A percentile compares a stretch with the other conserved stretches of the same genome.
phyloP scores from a whole-genome alignment of 1,140 invertebrate species.

The Neodiprion pinetum region DNA sequence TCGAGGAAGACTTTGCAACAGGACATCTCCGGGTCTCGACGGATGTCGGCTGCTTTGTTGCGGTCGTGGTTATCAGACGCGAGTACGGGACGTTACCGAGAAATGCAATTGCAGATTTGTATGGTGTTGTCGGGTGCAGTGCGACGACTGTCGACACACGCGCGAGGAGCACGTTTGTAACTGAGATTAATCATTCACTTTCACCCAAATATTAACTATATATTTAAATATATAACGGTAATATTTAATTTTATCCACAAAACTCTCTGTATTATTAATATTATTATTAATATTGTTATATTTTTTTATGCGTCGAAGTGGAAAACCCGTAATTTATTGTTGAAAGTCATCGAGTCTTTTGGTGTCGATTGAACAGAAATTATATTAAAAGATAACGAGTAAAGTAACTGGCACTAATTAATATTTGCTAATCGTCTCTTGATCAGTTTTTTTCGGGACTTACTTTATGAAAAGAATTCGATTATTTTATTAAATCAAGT shows the following conservation, averaged over 20 bases:
- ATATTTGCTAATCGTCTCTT: background rate
- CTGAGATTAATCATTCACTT: slow-evolving; percentile 53
- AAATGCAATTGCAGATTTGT: slow-evolving; percentile 93
- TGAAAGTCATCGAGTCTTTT: too few relatives aligned
- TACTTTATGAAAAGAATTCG: too few relatives aligned
- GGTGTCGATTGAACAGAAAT: too few relatives aligned
- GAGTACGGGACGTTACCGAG: slow-evolving; percentile 83
- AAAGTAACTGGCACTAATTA: background rate
- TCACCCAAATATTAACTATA: background rate
- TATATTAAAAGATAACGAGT: too few relatives aligned
- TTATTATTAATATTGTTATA: background rate
- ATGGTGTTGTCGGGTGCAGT: slow-evolving; percentile 92
- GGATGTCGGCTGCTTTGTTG: slow-evolving; percentile 88
- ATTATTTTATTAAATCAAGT: too few relatives aligned
- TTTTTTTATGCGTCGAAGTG: background rate
- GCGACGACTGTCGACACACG: slow-evolving; percentile 82
- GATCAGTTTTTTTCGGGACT: background rate
- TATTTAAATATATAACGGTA: background rate
- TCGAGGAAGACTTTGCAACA: slow-evolving; percentile 82
- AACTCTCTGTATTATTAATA: background rate
- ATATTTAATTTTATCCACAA: background rate
- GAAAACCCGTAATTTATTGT: too few relatives aligned
- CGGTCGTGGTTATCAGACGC: slow-evolving; percentile 90
- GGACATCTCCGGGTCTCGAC: slow-evolving; percentile 79
- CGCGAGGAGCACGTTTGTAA: slow-evolving; percentile 88